Percentiles rank a stretch among this genome's conserved stretches.
phyloP scores from a whole-genome alignment of 2,113 vertebrate genomes.

The Gymnarchus niloticus region DNA sequence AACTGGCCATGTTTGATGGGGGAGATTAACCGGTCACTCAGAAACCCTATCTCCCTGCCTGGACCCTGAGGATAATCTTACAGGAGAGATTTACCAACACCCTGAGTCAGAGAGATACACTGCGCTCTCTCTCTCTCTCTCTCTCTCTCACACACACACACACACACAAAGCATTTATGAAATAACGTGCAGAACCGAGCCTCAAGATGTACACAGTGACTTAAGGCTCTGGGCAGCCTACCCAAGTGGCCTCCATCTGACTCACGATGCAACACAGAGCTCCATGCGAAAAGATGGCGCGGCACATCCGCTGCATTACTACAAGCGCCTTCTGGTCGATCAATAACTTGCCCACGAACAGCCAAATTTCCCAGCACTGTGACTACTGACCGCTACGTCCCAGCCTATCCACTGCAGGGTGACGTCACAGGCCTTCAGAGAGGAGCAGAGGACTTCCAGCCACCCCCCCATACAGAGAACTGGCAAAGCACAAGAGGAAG shows the following conservation, averaged over 20 bases:
- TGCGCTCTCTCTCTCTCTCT: not conserved
- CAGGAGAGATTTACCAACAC: conserved; percentile 56
- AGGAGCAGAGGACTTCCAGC: not conserved
- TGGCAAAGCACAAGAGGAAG: not conserved
- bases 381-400: not conserved
- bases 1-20: conserved; percentile 45
- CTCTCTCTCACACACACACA: not conserved
- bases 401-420: not conserved
- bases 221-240: too few species aligned
- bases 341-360: not conserved
- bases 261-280: not conserved
- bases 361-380: not conserved
- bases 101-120: conserved; percentile 7
- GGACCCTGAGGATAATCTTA: conserved; percentile 61
- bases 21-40: conserved; percentile 62
- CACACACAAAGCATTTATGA: not conserved
- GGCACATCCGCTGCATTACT: not conserved
- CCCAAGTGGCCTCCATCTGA: not conserved
- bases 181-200: not conserved
- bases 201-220: not conserved
- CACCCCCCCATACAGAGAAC: not conserved
- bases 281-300: not conserved
- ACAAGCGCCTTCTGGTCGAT: not conserved
- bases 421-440: not conserved
- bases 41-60: conserved; percentile 58